Base-by-base conservation (phyloP, 92 coral and sea anemone species). In the Umimayanthus chanpuru region DNA sequence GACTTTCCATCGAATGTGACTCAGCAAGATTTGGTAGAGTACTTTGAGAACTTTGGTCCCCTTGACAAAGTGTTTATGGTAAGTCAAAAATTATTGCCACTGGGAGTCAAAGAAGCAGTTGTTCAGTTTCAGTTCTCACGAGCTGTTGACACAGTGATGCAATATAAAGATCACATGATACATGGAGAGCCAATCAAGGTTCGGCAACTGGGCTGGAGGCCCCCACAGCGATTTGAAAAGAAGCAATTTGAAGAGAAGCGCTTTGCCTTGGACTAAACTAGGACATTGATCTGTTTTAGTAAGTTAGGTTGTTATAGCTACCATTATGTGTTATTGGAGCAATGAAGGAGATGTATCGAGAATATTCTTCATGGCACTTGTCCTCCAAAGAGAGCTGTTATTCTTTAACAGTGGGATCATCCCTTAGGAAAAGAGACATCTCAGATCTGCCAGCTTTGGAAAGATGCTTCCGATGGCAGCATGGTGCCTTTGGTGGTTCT, bases 181-280 rank as follows among this genome's bases (percentile, higher is more conserved):
- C 55, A 68, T 70, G 87, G 87, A 40, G 78, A 83, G 65, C 78
- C 87, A 44, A 68, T 83, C 20, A 83, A 73, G 20, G 65, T 83
- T 68, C 87, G 87, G 12, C 67, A 70, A 74, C 87, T 83, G 71
- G 87, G 87, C 78, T 83, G 87, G 87, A 83, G 87, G 77, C 87
- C 87, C 41, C 38, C 40, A 43, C 77, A 70, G 38, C 41, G 0
- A 32, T 32, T 32, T 32, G 36, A 32, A 32, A 32, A 32, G 36
- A 32, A 32, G 36, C 36, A 47, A 9, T 70, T n/a, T 83, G 50
- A 30, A 68, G 68, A 83, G 67, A 83, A 44, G 43, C 61, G 29
- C 40, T 67, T 44, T 66, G 50, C 55, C 28, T 25, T 28, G n/a
- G 39, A 41, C 4, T 82, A 39, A 32, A 32, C 6, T 39, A 28